These are phyloP conservation scores for Drosophila mettleri DNA, from an alignment of 2,888 invertebrate genomes.

Conservation along the genomic window DNA sequence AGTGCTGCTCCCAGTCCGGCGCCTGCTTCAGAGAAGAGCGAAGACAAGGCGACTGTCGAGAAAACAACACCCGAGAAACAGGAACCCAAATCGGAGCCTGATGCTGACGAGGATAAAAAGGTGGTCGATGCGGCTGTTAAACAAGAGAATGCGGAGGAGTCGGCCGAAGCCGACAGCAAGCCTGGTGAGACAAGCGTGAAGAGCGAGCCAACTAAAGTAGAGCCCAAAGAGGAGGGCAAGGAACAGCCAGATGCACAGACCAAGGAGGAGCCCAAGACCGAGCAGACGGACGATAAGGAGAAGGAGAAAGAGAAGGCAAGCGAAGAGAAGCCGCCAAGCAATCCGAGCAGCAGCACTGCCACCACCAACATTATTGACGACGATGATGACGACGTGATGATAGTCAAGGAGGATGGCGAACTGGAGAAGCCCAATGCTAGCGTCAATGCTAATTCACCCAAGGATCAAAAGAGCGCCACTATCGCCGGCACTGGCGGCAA, in stretches of 20 bases:
- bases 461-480: conserved; percentile 79
- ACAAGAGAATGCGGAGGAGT: conserved; percentile 46
- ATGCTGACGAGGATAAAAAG: conserved; percentile 75
- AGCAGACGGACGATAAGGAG: conserved; percentile 42
- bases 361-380: conserved; percentile 81
- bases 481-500: conserved; percentile 50
- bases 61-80: conserved; percentile 64
- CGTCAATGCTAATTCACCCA: conserved; percentile 41
- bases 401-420: conserved; percentile 84
- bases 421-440: conserved; percentile 79
- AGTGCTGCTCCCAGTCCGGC: conserved; percentile 92
- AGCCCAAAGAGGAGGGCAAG: conserved; percentile 63
- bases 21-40: conserved; percentile 85
- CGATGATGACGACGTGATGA: conserved; percentile 85
- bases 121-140: conserved; percentile 43
- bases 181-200: conserved; percentile 49
- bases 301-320: conserved; percentile 40
- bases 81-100: conserved; percentile 76
- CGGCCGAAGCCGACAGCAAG: conserved; percentile 33
- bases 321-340: conserved; percentile 53
- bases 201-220: conserved; percentile 50
- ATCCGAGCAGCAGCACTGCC: conserved; percentile 72
- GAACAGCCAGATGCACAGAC: conserved; percentile 42
- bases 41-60: conserved; percentile 76
- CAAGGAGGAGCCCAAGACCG: conserved; percentile 52